Percentiles rank a stretch among this genome's conserved stretches.
Conservation (phyloP, 1,140 invertebrate genomes). For the Sesamia nonagrioides region DNA sequence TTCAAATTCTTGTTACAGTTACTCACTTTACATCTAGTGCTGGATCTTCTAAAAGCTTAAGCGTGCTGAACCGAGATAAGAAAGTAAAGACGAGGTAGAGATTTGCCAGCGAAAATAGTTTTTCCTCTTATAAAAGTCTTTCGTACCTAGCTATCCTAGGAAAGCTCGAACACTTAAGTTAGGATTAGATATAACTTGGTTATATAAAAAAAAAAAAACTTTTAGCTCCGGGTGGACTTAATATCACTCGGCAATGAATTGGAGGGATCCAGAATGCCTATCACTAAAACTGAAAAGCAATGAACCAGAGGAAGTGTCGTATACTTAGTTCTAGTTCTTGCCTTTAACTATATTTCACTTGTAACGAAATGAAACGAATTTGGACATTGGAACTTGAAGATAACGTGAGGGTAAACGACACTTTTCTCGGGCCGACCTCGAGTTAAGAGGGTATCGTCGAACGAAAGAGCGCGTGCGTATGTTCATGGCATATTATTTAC, state of each 20-base stretch:
- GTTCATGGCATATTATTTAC: conserved; percentile 47
- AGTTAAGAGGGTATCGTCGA: conserved; percentile 50
- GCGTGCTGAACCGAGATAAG: conserved; percentile 33
- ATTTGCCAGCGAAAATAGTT: conserved; percentile 32
- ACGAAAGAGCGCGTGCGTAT: conserved; percentile 27
- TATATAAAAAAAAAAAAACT: conserved; percentile 44
- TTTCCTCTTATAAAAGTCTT: conserved; percentile 33
- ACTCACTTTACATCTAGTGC: conserved; percentile 27
- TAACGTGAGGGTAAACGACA: conserved; percentile 54
- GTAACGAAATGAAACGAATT: conserved; percentile 58
- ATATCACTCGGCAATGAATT: conserved; percentile 33
- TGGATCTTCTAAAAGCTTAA: conserved; percentile 21
- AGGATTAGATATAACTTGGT: conserved; percentile 22
- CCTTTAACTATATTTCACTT: conserved; percentile 53
- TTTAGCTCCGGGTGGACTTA: conserved; percentile 20
- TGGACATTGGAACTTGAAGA: conserved; percentile 55
- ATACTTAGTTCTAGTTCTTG: conserved; percentile 41
- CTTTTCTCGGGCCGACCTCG: conserved; percentile 49
- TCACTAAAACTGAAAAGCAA: conserved; percentile 8
- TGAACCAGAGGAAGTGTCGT: conserved; percentile 37
- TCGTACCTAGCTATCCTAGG: conserved; percentile 34
- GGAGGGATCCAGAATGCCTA: not conserved
- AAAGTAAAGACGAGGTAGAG: conserved; percentile 28
- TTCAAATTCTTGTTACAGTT: not conserved
- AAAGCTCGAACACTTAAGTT: conserved; percentile 35